Conservation (phyloP, 2,113 vertebrate species). For the Chaetorhynchus papuensis region DNA sequence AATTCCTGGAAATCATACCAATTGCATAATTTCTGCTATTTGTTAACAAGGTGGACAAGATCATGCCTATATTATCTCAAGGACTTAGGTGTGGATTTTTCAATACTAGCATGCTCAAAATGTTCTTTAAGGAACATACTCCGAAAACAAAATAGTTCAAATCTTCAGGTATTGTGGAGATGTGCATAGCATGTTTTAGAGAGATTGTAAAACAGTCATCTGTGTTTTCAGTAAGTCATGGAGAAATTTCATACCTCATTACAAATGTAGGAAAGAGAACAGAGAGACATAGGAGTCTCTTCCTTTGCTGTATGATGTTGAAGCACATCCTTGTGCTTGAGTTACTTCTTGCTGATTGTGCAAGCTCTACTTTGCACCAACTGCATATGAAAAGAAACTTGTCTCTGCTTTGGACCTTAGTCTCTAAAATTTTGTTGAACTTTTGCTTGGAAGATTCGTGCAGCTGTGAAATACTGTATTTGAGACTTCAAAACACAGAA, state of each 20-base stretch:
- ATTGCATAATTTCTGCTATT: neutral
- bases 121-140: neutral
- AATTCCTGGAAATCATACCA: neutral
- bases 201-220: neutral
- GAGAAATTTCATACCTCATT: neutral
- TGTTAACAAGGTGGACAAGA: neutral
- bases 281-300: neutral
- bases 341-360: neutral
- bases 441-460: neutral
- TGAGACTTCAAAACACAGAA: neutral
- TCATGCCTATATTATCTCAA: neutral
- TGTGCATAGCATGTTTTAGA: neutral
- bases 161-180: neutral
- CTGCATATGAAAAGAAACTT: neutral
- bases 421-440: neutral
- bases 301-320: neutral
- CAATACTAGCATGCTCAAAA: neutral
- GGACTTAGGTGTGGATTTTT: neutral
- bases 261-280: neutral
- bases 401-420: neutral
- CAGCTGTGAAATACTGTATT: neutral
- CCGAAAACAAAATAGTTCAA: neutral
- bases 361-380: neutral
- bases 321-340: neutral
- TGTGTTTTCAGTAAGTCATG: neutral